These are phyloP conservation scores for Oryzias woworae DNA, from an alignment of 2,113 vertebrate species.

Conservation along the genomic window DNA sequence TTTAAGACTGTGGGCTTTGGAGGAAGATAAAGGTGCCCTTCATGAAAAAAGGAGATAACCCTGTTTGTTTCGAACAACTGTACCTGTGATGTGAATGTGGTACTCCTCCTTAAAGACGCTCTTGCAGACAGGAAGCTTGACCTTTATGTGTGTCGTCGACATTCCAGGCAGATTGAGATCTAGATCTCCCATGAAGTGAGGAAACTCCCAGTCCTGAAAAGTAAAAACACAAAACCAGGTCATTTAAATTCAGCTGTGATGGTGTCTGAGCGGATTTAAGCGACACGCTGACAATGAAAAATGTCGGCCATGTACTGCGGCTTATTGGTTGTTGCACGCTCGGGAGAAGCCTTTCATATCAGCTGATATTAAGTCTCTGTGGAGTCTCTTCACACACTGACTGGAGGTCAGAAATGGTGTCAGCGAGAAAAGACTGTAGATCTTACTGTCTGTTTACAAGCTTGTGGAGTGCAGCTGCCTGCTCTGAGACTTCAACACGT, in stretches of 20 bases:
- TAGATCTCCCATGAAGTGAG: constrained; percentile 97
- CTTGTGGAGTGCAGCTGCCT: constrained; percentile 23
- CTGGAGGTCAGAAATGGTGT: constrained; percentile 51
- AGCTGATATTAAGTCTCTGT: constrained; percentile 45
- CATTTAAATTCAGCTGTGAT: not conserved
- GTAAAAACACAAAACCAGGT: constrained; percentile 11
- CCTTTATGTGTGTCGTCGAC: constrained; percentile 90
- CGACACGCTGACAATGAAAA: constrained; percentile 1
- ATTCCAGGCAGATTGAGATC: constrained; percentile 96
- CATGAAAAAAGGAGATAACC: constrained; percentile 8
- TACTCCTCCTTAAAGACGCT: constrained; percentile 94
- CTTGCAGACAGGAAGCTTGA: constrained; percentile 92
- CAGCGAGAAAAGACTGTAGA: constrained; percentile 14
- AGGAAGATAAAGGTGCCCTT: not conserved
- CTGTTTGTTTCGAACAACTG: not conserved
- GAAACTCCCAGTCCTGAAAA: constrained; percentile 95
- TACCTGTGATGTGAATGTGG: constrained; percentile 97
- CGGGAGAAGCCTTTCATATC: constrained; percentile 35
- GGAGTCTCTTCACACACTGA: constrained; percentile 26
- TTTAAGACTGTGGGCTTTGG: not conserved
- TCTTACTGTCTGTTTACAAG: constrained; percentile 44
- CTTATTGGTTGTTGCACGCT: constrained; percentile 32
- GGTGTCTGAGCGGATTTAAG: constrained; percentile 13
- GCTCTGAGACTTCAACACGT: constrained; percentile 52
- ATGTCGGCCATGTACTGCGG: constrained; percentile 17